These are phyloP conservation scores for Intellagama lesueurii DNA, from an alignment of 2,797 vertebrate genomes.

Conservation along the genomic window DNA sequence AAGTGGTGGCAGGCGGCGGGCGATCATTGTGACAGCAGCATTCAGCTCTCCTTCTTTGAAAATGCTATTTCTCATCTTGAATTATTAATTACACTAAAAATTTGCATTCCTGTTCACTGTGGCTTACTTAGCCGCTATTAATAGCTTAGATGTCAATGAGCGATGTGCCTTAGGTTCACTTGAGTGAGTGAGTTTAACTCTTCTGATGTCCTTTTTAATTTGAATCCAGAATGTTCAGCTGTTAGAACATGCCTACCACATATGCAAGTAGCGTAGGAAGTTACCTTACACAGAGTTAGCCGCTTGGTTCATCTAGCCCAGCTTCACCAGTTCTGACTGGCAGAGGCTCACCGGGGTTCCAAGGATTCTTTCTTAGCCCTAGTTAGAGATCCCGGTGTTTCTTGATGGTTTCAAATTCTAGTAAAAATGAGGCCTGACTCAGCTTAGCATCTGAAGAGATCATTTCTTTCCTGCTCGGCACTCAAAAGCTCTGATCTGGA, in stretches of 20 bases:
- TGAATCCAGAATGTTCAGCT: background rate
- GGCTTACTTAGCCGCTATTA: constrained; percentile 1
- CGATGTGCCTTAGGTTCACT: background rate
- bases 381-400: too few relatives aligned
- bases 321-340: too few relatives aligned
- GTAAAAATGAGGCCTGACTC: too few relatives aligned
- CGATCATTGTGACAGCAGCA: background rate
- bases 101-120: background rate
- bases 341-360: too few relatives aligned
- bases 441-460: too few relatives aligned
- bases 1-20: background rate
- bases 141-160: background rate
- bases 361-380: too few relatives aligned
- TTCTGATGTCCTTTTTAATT: background rate
- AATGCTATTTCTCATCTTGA: background rate
- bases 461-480: background rate
- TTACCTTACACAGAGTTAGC: too few relatives aligned
- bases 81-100: background rate
- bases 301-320: too few relatives aligned
- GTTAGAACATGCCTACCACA: background rate
- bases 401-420: too few relatives aligned
- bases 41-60: constrained; percentile 9
- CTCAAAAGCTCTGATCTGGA: background rate
- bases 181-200: constrained; percentile 1
- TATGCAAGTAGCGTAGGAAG: background rate